These are phyloP conservation scores for Dicrurus megarhynchus DNA, from an alignment of 2,113 vertebrate genomes.

Conservation along the genomic window DNA sequence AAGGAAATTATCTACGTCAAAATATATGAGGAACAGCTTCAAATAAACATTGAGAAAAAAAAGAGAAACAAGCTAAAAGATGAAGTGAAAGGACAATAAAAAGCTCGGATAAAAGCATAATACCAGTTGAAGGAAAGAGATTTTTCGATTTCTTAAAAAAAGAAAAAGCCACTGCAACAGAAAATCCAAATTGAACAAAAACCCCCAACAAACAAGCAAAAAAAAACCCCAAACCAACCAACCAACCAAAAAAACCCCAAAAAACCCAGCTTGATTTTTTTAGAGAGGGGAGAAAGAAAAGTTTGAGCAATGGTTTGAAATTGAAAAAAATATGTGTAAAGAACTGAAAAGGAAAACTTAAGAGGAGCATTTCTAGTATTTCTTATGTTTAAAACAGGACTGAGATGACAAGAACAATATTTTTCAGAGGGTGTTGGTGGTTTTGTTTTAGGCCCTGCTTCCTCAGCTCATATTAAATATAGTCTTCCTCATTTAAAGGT, in stretches of 20 bases:
- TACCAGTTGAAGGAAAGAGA: accelerated
- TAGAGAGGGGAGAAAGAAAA: not conserved
- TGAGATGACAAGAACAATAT: not conserved
- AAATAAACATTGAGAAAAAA: not conserved
- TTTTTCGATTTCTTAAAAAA: not conserved
- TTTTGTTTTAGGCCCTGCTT: not conserved
- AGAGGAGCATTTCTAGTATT: not conserved
- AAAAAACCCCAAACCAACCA: not conserved
- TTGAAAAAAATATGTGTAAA: not conserved
- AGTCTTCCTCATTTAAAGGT: not conserved
- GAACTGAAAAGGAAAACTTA: not conserved
- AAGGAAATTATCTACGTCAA: not conserved
- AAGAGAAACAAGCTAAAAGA: not conserved
- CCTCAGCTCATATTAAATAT: not conserved
- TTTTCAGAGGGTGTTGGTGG: not conserved
- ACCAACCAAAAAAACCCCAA: not conserved
- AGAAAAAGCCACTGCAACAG: too few relatives aligned
- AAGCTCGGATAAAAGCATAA: not conserved
- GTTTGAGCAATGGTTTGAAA: not conserved
- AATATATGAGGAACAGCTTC: not conserved
- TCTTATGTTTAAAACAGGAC: not conserved
- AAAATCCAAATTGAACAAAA: not conserved
- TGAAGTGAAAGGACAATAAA: not conserved
- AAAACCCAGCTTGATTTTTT: not conserved
- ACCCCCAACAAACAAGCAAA: not conserved